Conservation (phyloP, 2,888 invertebrate species). For the Andrena praecox region DNA sequence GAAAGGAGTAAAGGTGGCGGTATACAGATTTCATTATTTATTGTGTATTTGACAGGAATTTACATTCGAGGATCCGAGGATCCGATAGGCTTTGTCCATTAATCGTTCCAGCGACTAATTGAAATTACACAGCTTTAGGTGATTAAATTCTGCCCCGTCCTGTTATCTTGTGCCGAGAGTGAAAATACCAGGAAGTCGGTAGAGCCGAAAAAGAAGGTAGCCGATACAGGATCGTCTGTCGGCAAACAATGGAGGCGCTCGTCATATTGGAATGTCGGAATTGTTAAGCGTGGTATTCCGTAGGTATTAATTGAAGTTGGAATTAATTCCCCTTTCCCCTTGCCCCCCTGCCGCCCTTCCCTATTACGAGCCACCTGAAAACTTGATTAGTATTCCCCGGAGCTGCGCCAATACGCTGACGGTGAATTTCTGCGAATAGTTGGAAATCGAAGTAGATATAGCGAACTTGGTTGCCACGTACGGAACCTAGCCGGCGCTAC, state of each 20-base stretch:
- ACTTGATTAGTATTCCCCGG: constrained; percentile 79
- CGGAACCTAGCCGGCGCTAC: constrained; percentile 29
- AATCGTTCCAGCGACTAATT: no score
- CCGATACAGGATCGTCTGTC: constrained; percentile 28
- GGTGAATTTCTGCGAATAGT: constrained; percentile 73
- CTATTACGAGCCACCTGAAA: constrained; percentile 75
- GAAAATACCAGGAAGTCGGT: not conserved
- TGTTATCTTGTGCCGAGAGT: no score
- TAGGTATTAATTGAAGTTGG: constrained; percentile 75
- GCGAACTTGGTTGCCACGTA: constrained; percentile 39
- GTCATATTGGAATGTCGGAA: constrained; percentile 61
- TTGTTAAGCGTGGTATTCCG: constrained; percentile 65
- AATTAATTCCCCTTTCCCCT: constrained; percentile 67
- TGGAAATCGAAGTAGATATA: constrained; percentile 66
- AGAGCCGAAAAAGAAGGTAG: not conserved
- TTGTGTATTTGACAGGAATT: no score
- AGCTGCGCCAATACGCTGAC: constrained; percentile 70
- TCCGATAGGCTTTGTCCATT: no score
- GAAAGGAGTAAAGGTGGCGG: no score
- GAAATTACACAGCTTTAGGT: no score
- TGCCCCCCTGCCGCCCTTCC: not conserved
- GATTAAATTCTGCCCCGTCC: no score
- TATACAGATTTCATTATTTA: no score
- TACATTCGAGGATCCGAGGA: no score
- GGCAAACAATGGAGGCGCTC: constrained; percentile 54